phyloP scores from a whole-genome alignment of 1,140 invertebrate species.

The Leptopilina clavipes region DNA sequence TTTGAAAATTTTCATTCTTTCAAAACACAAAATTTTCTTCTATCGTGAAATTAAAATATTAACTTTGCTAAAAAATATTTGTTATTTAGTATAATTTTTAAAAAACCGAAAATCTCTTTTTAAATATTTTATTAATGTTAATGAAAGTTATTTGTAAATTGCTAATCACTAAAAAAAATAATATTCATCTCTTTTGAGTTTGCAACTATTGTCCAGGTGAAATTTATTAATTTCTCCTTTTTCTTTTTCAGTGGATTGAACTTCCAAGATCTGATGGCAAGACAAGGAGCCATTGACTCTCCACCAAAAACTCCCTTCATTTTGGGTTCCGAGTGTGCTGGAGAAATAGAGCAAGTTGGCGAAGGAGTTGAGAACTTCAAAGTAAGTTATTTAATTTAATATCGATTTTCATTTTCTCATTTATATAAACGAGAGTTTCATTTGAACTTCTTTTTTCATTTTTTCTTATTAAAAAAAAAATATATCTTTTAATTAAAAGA shows the following conservation, averaged over 20 bases:
- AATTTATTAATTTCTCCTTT: constrained; percentile 40
- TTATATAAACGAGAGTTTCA: constrained; percentile 22
- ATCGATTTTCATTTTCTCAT: constrained; percentile 27
- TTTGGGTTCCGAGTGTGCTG: constrained; percentile 91
- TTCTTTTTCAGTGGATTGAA: constrained; percentile 82
- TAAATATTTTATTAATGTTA: no score
- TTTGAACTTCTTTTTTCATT: neutral
- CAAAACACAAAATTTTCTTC: no score
- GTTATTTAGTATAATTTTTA: no score
- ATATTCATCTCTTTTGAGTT: no score
- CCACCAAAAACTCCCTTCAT: constrained; percentile 90
- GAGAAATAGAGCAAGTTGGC: constrained; percentile 87
- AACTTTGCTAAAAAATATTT: no score
- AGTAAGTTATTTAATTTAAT: constrained; percentile 75
- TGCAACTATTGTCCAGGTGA: no score
- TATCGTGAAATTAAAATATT: no score
- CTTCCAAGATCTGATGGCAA: constrained; percentile 90
- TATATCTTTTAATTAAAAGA: no score
- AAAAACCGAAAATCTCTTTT: no score
- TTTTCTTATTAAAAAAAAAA: neutral
- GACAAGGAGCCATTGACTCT: constrained; percentile 89
- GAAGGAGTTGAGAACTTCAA: constrained; percentile 88
- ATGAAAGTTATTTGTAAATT: no score
- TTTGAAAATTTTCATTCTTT: neutral
- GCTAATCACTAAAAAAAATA: no score